These are phyloP conservation scores for Tragopan temminckii DNA, from an alignment of 2,797 vertebrate genomes.

Conservation along the genomic window DNA sequence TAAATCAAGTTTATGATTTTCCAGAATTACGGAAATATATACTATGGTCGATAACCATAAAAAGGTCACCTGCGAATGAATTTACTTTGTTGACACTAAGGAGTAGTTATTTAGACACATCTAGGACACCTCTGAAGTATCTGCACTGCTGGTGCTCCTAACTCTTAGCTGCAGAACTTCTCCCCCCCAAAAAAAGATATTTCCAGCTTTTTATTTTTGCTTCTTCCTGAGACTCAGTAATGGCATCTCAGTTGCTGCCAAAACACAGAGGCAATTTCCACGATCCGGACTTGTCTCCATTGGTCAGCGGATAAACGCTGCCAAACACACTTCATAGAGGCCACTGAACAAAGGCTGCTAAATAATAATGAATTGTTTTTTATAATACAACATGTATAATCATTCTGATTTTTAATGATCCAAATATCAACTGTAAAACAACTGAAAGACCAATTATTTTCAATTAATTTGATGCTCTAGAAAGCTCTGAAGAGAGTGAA, in stretches of 20 bases:
- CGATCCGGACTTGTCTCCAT: background rate
- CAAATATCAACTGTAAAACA: background rate
- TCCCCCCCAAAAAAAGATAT: background rate
- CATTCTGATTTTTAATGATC: slow-evolving; percentile 40
- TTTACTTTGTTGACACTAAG: background rate
- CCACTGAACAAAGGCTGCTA: background rate
- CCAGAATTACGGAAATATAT: background rate
- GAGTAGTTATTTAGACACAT: background rate
- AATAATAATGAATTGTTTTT: slow-evolving; percentile 20
- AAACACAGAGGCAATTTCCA: background rate
- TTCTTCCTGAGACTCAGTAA: background rate
- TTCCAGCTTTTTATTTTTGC: background rate
- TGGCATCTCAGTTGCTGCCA: background rate
- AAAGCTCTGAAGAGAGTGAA: background rate
- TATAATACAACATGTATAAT: background rate
- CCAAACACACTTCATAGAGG: background rate
- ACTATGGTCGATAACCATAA: background rate
- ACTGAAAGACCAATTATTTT: slow-evolving; percentile 38
- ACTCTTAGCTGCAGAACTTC: background rate
- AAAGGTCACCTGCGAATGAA: background rate
- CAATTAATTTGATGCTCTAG: slow-evolving; percentile 27
- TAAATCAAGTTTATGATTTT: background rate
- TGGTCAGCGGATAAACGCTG: accelerated
- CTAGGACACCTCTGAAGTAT: background rate
- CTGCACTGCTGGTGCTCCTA: accelerated